These are phyloP conservation scores for Patiria miniata DNA, from an alignment of 35 echinoderm and acorn worm genomes.

Conservation along the genomic window DNA sequence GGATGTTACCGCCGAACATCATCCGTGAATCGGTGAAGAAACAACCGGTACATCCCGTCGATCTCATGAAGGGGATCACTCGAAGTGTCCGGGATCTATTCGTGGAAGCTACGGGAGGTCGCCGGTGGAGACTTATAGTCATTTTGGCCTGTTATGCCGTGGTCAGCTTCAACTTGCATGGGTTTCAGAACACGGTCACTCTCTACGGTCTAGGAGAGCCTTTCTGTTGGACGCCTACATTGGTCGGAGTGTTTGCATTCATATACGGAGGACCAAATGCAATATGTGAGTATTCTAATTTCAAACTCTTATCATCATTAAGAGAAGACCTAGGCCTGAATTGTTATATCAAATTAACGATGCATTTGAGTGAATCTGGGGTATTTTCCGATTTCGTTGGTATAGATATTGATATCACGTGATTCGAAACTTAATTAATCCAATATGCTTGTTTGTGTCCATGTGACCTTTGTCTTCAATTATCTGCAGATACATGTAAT, in stretches of 20 bases:
- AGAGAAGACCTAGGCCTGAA: too few relatives aligned
- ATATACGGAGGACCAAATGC: neutral
- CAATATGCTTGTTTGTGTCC: too few relatives aligned
- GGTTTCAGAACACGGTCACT: neutral
- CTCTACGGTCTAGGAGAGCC: conserved; percentile 2
- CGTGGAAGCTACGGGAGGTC: neutral
- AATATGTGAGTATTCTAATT: neutral
- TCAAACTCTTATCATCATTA: too few relatives aligned
- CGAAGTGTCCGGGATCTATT: neutral
- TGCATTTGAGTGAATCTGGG: too few relatives aligned
- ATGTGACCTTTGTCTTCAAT: too few relatives aligned
- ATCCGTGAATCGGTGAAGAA: neutral
- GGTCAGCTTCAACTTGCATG: neutral
- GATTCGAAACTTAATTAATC: too few relatives aligned
- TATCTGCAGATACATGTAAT: too few relatives aligned
- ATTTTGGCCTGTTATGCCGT: neutral
- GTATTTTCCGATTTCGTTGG: too few relatives aligned
- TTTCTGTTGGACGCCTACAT: neutral
- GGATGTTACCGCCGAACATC: neutral
- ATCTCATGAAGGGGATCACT: neutral
- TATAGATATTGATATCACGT: too few relatives aligned
- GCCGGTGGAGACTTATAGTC: neutral
- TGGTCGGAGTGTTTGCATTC: neutral
- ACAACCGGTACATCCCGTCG: neutral
- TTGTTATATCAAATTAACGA: too few relatives aligned